Evolutionary conservation across 2,797 vertebrate genomes (phyloP), one percentile per base, ranked within the genome.

Genomic region (Botia almorhae): DNA sequence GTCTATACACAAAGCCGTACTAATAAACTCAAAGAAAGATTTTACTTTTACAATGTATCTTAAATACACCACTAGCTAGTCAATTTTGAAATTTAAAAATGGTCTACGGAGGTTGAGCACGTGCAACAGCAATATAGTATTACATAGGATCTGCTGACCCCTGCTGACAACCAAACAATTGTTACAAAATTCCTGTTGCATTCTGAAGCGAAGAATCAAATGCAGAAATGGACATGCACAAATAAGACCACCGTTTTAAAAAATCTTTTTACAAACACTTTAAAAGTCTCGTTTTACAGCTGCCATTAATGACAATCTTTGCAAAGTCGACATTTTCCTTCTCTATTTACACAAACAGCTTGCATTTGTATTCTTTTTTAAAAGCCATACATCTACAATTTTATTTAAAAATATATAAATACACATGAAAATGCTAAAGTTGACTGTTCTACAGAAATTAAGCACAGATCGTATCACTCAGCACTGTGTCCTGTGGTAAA

Each of bases 401-500:
- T 39, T 43, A 26, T 80, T 80, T 16, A 23, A 72, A 58, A 58
- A 79, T 11, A 69, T 16, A 51, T n/a, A n/a, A n/a, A n/a, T 51
- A 61, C 29, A 13, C 48, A 6, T 51, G 26, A 43, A 53, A 63
- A 39, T 72, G 43, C 3, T 33, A 5, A 33, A 1, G 33, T 5
- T 33, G 33, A 33, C 33, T 33, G 33, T 70, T 60, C 4, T 2
- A 65, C 39, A 39, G 17, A 39, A 69, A 71, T 46, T n/a, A 55
- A 46, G 6, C 7, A 3, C 50, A 36, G 10, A 11, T 46, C 58
- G 43, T 46, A 11, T 68, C 14, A 7, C 8, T 86, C 72, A 76
- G 72, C 64, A 73, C 10, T 8, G 79, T 16, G 93, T 85, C 83
- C 93, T 90, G 82, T 89, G 91, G 79, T 92, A 94, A 83, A 84